phyloP scores from a whole-genome alignment of 2,888 invertebrate genomes.

The Liopterus haemorrhoidalis region DNA sequence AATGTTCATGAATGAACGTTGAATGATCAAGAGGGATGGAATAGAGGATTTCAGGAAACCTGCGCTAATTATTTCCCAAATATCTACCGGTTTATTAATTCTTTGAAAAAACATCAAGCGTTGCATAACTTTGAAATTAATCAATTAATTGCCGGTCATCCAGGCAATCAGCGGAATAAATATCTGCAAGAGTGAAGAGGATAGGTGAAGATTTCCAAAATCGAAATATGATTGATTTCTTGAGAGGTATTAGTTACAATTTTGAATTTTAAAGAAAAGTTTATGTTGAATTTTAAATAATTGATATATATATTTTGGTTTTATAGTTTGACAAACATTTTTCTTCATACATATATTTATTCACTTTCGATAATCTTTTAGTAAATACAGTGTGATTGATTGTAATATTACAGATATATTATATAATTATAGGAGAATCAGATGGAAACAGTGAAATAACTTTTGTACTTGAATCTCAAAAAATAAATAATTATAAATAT shows the following conservation, averaged over 20 bases:
- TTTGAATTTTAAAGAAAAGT: neutral
- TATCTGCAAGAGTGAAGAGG: neutral
- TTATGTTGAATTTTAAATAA: too few relatives aligned
- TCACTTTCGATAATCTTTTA: too few relatives aligned
- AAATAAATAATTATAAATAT: too few relatives aligned
- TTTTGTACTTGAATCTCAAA: too few relatives aligned
- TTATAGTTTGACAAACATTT: too few relatives aligned
- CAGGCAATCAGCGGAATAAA: neutral
- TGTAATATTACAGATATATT: too few relatives aligned
- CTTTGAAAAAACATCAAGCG: neutral
- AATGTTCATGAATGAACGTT: constrained; percentile 18
- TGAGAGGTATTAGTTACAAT: neutral
- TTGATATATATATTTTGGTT: too few relatives aligned
- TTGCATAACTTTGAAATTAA: neutral
- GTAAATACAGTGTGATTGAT: too few relatives aligned
- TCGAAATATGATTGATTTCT: neutral
- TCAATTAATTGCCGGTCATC: neutral
- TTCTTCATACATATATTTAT: too few relatives aligned
- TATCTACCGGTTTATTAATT: neutral
- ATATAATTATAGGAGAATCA: too few relatives aligned
- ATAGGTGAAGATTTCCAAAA: neutral
- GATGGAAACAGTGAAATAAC: too few relatives aligned
- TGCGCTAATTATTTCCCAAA: neutral
- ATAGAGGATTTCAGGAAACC: constrained; percentile 12
- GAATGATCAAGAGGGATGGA: constrained; percentile 23